Evolutionary conservation across 2,797 vertebrate genomes (phyloP).

Genomic region (Synanceia verrucosa): DNA sequence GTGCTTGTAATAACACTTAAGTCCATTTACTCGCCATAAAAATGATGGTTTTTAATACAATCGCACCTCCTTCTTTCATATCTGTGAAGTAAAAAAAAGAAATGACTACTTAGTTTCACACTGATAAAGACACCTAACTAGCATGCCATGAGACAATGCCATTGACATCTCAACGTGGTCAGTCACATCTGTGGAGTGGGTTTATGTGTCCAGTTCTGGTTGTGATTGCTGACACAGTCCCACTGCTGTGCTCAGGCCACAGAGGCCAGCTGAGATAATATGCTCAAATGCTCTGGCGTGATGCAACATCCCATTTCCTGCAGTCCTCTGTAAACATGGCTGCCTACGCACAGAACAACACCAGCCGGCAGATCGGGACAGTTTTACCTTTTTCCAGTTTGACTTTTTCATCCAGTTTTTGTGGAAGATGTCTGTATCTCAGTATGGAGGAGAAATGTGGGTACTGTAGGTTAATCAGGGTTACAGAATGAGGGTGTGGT

Average conservation of each 20-base stretch:
- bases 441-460: conserved; percentile 41
- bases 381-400: conserved; percentile 88
- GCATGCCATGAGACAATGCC: conserved; percentile 50
- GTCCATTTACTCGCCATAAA: conserved; percentile 22
- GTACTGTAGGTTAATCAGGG: conserved; percentile 40
- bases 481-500: conserved; percentile 56
- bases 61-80: conserved; percentile 13
- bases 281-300: conserved; percentile 37
- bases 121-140: conserved; percentile 52
- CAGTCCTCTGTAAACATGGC: conserved; percentile 87
- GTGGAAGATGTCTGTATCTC: conserved; percentile 81
- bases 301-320: conserved; percentile 62
- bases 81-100: conserved; percentile 29
- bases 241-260: conserved; percentile 54
- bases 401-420: conserved; percentile 82
- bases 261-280: conserved; percentile 73
- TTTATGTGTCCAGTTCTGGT: conserved; percentile 33
- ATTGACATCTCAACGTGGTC: conserved; percentile 40
- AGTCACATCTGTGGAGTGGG: conserved; percentile 30
- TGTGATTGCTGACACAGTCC: conserved; percentile 46
- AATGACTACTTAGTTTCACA: conserved; percentile 39
- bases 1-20: conserved; percentile 44
- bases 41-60: conserved; percentile 8
- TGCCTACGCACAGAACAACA: conserved; percentile 82
- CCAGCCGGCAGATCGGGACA: conserved; percentile 74